These are phyloP conservation scores for Gnathonemus echidnorhynchus DNA, from an alignment of 2,113 vertebrate genomes.

Conservation along the genomic window DNA sequence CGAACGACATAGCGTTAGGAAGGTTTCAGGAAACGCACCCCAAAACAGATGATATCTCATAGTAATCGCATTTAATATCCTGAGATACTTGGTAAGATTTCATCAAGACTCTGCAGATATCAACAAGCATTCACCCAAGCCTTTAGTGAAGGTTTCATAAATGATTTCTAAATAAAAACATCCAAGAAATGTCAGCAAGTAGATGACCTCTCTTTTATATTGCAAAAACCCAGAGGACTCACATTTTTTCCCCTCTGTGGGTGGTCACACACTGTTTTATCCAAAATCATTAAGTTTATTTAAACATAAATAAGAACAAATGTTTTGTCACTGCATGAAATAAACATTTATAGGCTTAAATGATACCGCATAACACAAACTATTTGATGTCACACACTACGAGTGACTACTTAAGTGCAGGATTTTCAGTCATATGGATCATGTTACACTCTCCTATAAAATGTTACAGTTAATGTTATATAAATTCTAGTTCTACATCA, in stretches of 20 bases:
- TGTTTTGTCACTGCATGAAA: background rate
- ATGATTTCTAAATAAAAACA: background rate
- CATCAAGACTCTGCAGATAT: background rate
- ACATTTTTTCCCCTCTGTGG: background rate
- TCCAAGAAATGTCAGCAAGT: background rate
- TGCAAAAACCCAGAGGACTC: background rate
- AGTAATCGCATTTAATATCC: background rate
- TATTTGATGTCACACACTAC: background rate
- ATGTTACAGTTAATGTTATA: background rate
- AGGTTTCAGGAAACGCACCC: too few relatives aligned
- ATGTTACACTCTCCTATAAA: background rate
- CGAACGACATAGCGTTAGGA: too few relatives aligned
- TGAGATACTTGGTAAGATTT: background rate
- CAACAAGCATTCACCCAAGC: background rate
- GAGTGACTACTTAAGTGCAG: background rate
- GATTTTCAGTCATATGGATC: background rate
- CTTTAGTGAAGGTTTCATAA: background rate
- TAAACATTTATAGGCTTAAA: background rate
- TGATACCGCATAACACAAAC: background rate
- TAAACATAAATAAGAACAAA: background rate
- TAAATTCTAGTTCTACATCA: background rate
- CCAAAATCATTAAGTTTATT: background rate
- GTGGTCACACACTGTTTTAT: background rate
- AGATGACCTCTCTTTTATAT: background rate
- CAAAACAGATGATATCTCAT: background rate